Evolutionary conservation across 2,888 invertebrate species (phyloP), one percentile per base, ranked within the genome.

Genomic region (Leptopilina myrica): DNA sequence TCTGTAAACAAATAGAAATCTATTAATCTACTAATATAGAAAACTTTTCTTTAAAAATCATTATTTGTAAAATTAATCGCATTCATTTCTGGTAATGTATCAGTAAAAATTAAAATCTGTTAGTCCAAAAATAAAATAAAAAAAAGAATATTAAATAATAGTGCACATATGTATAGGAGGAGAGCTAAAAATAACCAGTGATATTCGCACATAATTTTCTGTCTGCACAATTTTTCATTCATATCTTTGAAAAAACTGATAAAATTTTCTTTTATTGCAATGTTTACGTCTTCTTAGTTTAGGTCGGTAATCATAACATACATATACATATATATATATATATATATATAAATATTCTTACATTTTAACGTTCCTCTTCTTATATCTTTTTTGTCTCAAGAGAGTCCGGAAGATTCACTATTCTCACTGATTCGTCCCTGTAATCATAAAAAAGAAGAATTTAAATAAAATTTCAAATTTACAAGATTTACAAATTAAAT

Each of bases 381-480:
- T 12, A 67, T 43, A 12, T 67, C 12, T 7, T 49, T 12, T 67
- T 67, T 49, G 20, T 5, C 67, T 49, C 26, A 5, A 20, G 11
- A 2, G 20, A 49, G n/a, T 49, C 49, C 6, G 67, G 67, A 20
- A 67, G 67, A 11, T 49, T 67, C 49, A 67, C 20, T 49, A 67
- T 67, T 67, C 49, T 67, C 67, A 67, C 67, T 49, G 67, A 67
- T 49, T 67, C 67, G 11, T 67, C 49, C 26, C 67, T 67, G 49
- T 5, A 67, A 67, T 2, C 43, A 67, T 67, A 67, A 46, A 49
- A 67, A 67, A 67, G 15, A 62, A 62, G 9, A 12, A 12, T 20
- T 20, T 20, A 4, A 62, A 20, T 20, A 20, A 62, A 49, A 49
- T 8, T 43, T 33, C 5, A 33, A 33, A 2, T 33, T 20, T 20